These are phyloP conservation scores for Upupa epops DNA, from an alignment of 2,113 vertebrate species.

Conservation along the genomic window DNA sequence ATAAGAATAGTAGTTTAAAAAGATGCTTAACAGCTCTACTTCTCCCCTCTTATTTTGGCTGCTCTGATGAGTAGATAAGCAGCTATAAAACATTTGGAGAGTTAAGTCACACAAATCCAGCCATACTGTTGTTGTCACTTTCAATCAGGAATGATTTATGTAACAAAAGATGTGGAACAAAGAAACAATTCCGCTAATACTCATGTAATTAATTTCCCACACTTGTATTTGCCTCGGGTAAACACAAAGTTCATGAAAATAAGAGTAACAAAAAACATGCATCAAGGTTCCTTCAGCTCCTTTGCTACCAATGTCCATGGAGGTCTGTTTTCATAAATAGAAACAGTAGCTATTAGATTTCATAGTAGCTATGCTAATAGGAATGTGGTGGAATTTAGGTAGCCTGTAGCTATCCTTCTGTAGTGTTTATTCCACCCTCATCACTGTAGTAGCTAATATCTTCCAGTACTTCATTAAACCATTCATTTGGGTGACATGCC, in stretches of 20 bases:
- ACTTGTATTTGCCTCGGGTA: conserved; percentile 68
- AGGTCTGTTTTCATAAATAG: conserved; percentile 66
- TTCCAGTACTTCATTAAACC: conserved; percentile 53
- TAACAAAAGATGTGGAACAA: neutral
- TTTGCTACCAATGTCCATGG: conserved; percentile 56
- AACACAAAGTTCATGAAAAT: conserved; percentile 67
- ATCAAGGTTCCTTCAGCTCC: conserved; percentile 63
- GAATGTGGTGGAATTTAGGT: conserved; percentile 55
- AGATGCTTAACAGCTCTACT: neutral
- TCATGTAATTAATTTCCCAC: conserved; percentile 60
- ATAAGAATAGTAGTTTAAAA: neutral
- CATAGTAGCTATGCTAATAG: conserved; percentile 62
- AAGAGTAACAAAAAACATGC: conserved; percentile 67
- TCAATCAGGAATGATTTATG: neutral
- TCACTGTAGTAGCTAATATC: conserved; percentile 49
- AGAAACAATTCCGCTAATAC: conserved; percentile 26
- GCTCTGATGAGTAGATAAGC: neutral
- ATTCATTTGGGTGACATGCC: conserved; percentile 20
- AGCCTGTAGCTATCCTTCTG: conserved; percentile 53
- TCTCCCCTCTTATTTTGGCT: neutral
- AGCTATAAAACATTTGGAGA: neutral
- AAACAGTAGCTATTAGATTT: conserved; percentile 62
- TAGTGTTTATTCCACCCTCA: conserved; percentile 58
- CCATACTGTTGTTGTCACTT: neutral
- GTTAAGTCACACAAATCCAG: neutral